Percentiles rank a stretch among this genome's conserved stretches.
These are phyloP conservation scores for Eufriesea mexicana DNA, from an alignment of 1,140 invertebrate species.

Conservation along the genomic window DNA sequence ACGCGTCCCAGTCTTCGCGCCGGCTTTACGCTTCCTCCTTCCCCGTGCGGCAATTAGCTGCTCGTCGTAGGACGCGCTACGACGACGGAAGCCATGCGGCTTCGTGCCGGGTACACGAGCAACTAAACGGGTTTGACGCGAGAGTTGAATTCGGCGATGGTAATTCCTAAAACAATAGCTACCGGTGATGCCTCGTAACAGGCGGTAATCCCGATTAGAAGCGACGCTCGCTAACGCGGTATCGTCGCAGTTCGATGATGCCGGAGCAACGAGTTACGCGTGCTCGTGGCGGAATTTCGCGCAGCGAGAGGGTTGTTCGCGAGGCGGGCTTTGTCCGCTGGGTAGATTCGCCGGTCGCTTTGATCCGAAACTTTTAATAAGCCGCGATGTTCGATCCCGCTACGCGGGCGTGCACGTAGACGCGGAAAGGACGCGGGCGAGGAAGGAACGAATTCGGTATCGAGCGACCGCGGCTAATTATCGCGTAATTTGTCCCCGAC, in stretches of 20 bases:
- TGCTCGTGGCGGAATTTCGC: neutral
- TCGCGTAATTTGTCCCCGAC: constrained; percentile 45
- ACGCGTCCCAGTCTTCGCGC: neutral
- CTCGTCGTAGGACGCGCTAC: too few relatives aligned
- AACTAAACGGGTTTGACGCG: too few relatives aligned
- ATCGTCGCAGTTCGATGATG: neutral
- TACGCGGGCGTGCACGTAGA: too few relatives aligned
- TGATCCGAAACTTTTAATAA: neutral
- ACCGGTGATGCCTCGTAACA: neutral
- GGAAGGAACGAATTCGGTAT: constrained; percentile 39
- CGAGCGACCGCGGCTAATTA: constrained; percentile 43
- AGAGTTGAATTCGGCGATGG: too few relatives aligned
- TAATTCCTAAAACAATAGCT: neutral
- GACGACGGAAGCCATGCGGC: too few relatives aligned
- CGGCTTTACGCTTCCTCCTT: neutral
- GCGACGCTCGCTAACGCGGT: neutral
- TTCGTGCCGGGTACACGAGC: too few relatives aligned
- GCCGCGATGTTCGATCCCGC: neutral
- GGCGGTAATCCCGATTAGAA: neutral
- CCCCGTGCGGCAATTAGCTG: too few relatives aligned
- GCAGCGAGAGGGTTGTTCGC: too few relatives aligned
- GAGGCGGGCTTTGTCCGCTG: neutral
- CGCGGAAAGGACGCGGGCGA: neutral
- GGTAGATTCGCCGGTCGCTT: too few relatives aligned
- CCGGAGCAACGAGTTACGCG: neutral